Percentiles rank a stretch among this genome's conserved stretches.
Conservation (phyloP, 2,113 vertebrate genomes). For the Dipodomys stephensi region DNA sequence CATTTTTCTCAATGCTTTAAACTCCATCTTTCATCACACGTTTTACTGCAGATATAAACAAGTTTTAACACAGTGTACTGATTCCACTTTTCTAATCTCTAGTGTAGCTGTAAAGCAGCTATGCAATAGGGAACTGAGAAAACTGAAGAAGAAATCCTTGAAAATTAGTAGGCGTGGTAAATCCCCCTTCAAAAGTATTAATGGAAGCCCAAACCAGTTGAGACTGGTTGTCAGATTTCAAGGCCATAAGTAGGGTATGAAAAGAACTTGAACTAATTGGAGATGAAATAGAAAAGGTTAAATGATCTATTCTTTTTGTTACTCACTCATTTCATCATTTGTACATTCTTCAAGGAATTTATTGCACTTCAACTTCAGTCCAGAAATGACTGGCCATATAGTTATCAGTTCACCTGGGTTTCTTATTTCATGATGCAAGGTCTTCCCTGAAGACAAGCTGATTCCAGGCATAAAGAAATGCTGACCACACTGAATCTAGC, state of each 20-base stretch:
- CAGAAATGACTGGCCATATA: not conserved
- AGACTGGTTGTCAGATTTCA: not conserved
- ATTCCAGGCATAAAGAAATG: not conserved
- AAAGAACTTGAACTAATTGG: not conserved
- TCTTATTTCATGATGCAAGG: not conserved
- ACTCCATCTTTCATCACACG: not conserved
- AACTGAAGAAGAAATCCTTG: not conserved
- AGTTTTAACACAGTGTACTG: not conserved
- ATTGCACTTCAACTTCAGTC: not conserved
- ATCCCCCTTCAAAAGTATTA: not conserved
- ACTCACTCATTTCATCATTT: not conserved
- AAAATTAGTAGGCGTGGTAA: not conserved
- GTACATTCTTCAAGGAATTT: not conserved
- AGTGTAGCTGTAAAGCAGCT: not conserved
- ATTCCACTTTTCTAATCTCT: conserved; percentile 1
- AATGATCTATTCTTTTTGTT: not conserved
- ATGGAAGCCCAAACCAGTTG: not conserved
- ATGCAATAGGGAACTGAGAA: not conserved
- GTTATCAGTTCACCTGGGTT: not conserved
- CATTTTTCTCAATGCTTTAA: not conserved
- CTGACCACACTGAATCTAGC: not conserved
- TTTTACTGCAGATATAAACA: not conserved
- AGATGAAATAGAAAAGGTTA: not conserved
- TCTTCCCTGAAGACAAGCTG: not conserved
- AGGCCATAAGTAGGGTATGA: not conserved